Base-by-base conservation (phyloP, 23 tunicate species). In the Trididemnum miniatum region DNA sequence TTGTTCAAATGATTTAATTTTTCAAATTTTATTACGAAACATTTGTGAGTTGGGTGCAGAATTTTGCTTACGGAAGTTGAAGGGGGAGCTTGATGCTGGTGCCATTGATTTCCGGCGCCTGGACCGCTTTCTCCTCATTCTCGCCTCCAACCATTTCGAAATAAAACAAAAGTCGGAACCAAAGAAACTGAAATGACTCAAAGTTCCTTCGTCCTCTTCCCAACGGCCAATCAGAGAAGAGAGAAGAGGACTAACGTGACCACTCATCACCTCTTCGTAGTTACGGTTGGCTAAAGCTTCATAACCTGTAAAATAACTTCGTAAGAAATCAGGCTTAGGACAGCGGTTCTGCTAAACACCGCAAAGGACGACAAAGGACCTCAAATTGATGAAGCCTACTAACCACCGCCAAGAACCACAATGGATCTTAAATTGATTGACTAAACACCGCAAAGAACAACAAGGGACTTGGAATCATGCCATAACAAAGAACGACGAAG, bases 191-290 rank as follows among this genome's bases (percentile, higher is more conserved):
- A 52, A 35, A 18, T 72, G 33, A 28, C 87, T 67, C 4, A 74
- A 31, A 15, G 74, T 5, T 15, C 81, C 29, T 7, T 31, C 81
- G 73, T 83, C 81, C 5, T 83, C 81, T 32, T 20, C 27, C 87
- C 87, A 83, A 20, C 80, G 73, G 1, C 35, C 62, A 36, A 73
- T 59, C 73, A 83, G 37, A 25, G 65, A 40, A 7, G 78, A 29
- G 20, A 83, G 69, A 23, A 83, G 59, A 4, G 51, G 62, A 31
- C 75, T 39, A 73, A 83, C 81, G 59, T 74, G 80, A 73, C 87
- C 87, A 35, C 87, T 83, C 87, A 83, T 83, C 9, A 83, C 87
- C 62, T 83, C 87, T 24, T 83, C 87, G 39, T 51, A 83, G 37
- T 83, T 83, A 35, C 38, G 44, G n/a, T 67, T 64, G 51, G 87